A percentile compares a stretch with the other conserved stretches of the same genome.
Conservation (phyloP, 2,888 invertebrate species). For the Scelioninae gen. 2 region DNA sequence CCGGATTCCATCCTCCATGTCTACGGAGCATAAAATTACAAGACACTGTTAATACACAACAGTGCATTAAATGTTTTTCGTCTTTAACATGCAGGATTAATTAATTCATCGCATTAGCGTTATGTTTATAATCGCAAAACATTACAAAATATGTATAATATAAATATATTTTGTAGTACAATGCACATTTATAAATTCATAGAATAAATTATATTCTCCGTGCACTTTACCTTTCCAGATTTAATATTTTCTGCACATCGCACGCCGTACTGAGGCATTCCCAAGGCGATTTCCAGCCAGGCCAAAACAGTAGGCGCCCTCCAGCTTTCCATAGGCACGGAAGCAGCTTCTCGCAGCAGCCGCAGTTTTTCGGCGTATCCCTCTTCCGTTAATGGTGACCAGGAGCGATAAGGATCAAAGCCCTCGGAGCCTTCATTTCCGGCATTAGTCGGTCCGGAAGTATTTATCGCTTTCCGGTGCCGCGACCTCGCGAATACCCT, state of each 20-base stretch:
- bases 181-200: no score
- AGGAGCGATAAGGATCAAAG: slow-evolving; percentile 78
- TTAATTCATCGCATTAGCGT: no score
- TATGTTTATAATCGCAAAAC: no score
- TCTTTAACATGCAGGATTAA: no score
- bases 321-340: slow-evolving; percentile 92
- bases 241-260: slow-evolving; percentile 95
- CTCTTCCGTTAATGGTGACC: slow-evolving; percentile 83
- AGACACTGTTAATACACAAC: no score
- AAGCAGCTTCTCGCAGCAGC: slow-evolving; percentile 87
- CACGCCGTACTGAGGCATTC: slow-evolving; percentile 95
- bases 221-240: slow-evolving; percentile 92
- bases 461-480: slow-evolving; percentile 86
- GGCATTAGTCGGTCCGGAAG: slow-evolving; percentile 76
- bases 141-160: no score
- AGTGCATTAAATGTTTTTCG: no score
- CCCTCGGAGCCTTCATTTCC: slow-evolving; percentile 78
- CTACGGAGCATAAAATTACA: no score
- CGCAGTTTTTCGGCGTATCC: slow-evolving; percentile 86
- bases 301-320: slow-evolving; percentile 94
- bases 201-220: no score
- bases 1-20: no score
- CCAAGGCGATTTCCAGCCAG: slow-evolving; percentile 94
- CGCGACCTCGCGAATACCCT: slow-evolving; percentile 90
- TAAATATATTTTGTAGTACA: no score